phyloP scores from a whole-genome alignment of 2,888 invertebrate species.

The Lochmaea capreae region DNA sequence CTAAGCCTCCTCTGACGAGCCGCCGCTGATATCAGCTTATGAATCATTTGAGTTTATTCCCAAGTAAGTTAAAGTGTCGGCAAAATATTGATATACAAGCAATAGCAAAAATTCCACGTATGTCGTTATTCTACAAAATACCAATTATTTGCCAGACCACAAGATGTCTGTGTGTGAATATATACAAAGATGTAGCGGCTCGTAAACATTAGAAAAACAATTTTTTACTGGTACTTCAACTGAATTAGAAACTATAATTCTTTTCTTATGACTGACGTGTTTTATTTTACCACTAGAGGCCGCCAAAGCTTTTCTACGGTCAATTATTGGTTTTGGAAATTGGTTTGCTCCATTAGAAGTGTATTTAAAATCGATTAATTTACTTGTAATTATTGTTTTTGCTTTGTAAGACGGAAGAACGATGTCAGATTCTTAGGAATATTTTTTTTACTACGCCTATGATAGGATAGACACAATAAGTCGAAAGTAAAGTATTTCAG shows the following conservation, averaged over 20 bases:
- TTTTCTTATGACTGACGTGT: conserved; percentile 46
- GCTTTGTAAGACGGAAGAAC: too few relatives aligned
- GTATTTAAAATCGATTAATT: background rate
- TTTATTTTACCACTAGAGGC: conserved; percentile 53
- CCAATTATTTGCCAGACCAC: conserved; percentile 1
- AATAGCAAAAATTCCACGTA: background rate
- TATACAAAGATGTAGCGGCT: conserved; percentile 40
- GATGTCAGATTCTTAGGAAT: too few relatives aligned
- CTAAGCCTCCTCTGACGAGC: too few relatives aligned
- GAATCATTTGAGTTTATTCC: too few relatives aligned
- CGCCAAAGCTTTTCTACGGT: conserved; percentile 62
- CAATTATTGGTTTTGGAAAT: conserved; percentile 57
- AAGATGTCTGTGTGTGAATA: conserved; percentile 27
- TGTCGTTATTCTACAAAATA: conserved; percentile 1
- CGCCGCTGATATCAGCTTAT: too few relatives aligned
- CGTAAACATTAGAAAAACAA: conserved; percentile 37
- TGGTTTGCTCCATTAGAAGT: background rate
- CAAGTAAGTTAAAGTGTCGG: background rate
- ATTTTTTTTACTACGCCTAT: background rate
- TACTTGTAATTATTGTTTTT: background rate
- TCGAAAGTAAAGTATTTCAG: conserved; percentile 3
- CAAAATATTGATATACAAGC: background rate
- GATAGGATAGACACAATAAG: conserved; percentile 6
- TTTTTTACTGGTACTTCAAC: conserved; percentile 35
- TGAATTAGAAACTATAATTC: conserved; percentile 45